Percentiles rank a stretch among this genome's conserved stretches.
Evolutionary conservation across 2,888 invertebrate species (phyloP).

Genomic region (Lingula anatina): DNA sequence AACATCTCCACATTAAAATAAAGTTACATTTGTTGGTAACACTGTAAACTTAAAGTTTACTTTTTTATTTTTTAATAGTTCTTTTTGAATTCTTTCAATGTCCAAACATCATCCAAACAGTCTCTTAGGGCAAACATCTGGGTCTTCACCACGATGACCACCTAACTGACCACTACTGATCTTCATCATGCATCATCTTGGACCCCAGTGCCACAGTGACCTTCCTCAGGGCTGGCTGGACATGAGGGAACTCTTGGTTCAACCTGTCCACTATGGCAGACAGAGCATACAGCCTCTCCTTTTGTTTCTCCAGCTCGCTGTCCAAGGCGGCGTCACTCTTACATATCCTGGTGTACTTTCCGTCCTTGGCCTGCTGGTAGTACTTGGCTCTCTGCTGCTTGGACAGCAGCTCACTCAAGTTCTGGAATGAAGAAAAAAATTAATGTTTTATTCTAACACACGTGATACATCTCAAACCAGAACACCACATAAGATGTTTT

Average conservation of each 20-base stretch:
- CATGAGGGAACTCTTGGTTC: constrained; percentile 47
- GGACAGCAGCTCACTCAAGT: constrained; percentile 39
- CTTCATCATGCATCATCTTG: too few relatives aligned
- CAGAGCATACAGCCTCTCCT: constrained; percentile 43
- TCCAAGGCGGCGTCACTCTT: constrained; percentile 38
- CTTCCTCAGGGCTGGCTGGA: constrained; percentile 36
- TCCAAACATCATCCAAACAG: too few relatives aligned
- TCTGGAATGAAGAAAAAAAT: constrained; percentile 21
- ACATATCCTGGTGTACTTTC: constrained; percentile 44
- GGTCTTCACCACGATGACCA: too few relatives aligned
- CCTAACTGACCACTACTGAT: too few relatives aligned
- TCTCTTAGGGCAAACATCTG: too few relatives aligned
- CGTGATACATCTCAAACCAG: too few relatives aligned
- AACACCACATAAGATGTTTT: too few relatives aligned
- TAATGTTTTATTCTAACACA: background rate
- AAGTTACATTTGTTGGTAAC: too few relatives aligned
- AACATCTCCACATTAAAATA: too few relatives aligned
- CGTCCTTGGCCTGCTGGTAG: constrained; percentile 49
- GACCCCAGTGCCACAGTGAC: constrained; percentile 28
- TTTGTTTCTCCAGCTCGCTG: constrained; percentile 42
- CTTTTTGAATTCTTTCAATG: too few relatives aligned
- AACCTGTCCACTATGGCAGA: constrained; percentile 45
- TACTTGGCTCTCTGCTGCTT: constrained; percentile 49
- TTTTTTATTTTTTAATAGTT: too few relatives aligned
- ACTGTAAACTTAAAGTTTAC: too few relatives aligned